Base-by-base conservation (phyloP, 2,797 vertebrate genomes). In the Tokudaia muenninki region DNA sequence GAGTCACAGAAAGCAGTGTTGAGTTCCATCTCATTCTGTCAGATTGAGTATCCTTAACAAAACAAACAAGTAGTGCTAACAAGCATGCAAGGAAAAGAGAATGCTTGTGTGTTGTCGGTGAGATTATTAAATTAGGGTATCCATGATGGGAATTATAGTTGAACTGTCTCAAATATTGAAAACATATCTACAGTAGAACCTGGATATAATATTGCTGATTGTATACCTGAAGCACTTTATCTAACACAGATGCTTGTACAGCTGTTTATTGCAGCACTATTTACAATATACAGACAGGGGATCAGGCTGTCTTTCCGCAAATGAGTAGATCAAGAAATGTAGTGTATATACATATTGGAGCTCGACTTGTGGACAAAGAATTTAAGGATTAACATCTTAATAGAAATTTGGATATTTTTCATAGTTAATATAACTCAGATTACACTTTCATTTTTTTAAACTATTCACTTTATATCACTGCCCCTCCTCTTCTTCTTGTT, bases 191-290 rank as follows among this genome's bases (percentile, higher is more conserved):
- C 17, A 34, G 26, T 50, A 16, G 26, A 55, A 6, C 6, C 21
- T 47, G 52, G 31, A 3, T 55, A 37, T 55, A 16, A 50, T 22
- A 29, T 57, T 37, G 22, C 65, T 55, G 47, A 4, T 13, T 74
- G 10, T 74, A 19, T 2, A 87, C 13, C 4, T 52, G 17, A 88
- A 75, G 14, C 52, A 19, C n/a, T 59, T 37, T 44, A 34, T 19
- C 55, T 47, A 17, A 2, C 3, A 75, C 7, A 57, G n/a, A 44
- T 75, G 8, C 21, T 31, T 57, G 10, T 17, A 88, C 4, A 37
- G 26, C 1, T 13, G 2, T 22, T 21, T 8, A 31, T 17, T 57
- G n/a, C 0, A 19, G 3, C 9, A 41, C 2, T 31, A 1, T 11
- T 72, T 37, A 29, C 13, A 47, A 67, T 24, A 24, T 52, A 7